Evolutionary conservation across 2,113 vertebrate species (phyloP), one percentile per base, ranked within the genome.

Genomic region (Calidris pugnax): DNA sequence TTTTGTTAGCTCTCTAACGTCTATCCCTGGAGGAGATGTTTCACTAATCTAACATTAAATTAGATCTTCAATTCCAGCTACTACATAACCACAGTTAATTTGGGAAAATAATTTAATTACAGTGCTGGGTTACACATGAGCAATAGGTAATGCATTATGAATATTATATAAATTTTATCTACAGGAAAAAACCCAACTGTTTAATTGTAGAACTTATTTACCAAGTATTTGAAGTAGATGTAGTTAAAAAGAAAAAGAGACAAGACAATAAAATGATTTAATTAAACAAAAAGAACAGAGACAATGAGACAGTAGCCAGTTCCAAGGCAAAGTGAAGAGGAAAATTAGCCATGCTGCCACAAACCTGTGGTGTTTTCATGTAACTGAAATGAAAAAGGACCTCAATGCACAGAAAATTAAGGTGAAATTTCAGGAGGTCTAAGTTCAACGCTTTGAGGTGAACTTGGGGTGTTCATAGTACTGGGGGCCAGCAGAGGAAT

Each of bases 61-160:
- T 97, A 90, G 64, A 78, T 94, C 97, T 96, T 92, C 68, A 97
- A 97, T 85, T 78, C 21, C 84, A 97, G 88, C 79, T 85, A 95
- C 97, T 90, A 96, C 71, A 91, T 48, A 93, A 63, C 53, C 75
- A 91, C 95, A 97, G 89, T 87, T 97, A 94, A 97, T 97, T 98
- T 92, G 89, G 55, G 86, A 97, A 97, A 97, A 97, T 97, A 97
- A 97, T 97, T 97, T 96, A 93, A 98, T 97, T 96, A 93, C 56
- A 81, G 30, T 82, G 37, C 41, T 94, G 48, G 35, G 79, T 62
- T 74, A 94, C 51, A 95, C 55, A 78, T 43, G 64, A 95, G 64
- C 74, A 92, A 91, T 87, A 97, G 84, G 23, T 84, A 96, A 95
- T 81, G 67, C 68, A 85, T 94, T 96, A 88, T 96, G 88, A 95